phyloP scores from a whole-genome alignment of 92 coral and sea anemone genomes.

The Phenganax subtilis region DNA sequence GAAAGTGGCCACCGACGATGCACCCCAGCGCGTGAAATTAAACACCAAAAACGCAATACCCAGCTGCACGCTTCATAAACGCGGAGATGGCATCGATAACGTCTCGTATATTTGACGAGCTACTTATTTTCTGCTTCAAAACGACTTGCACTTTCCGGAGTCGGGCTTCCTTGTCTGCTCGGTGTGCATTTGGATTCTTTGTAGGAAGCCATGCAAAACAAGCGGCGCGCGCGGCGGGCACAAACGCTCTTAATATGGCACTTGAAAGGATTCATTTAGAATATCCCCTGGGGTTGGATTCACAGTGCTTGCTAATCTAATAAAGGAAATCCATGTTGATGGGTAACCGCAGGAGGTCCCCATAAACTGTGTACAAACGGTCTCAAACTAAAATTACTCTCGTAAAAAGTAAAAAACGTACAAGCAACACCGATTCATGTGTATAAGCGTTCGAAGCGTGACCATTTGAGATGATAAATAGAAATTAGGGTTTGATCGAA shows the following conservation, averaged over 20 bases:
- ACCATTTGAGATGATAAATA: neutral
- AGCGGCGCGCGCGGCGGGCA: slow-evolving; percentile 37
- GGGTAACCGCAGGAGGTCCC: slow-evolving; percentile 40
- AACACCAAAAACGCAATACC: slow-evolving; percentile 24
- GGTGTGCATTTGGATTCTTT: neutral
- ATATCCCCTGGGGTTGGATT: slow-evolving; percentile 44
- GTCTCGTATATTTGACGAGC: slow-evolving; percentile 7
- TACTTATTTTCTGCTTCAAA: neutral
- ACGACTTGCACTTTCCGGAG: neutral
- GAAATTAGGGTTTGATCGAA: neutral
- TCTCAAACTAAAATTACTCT: slow-evolving; percentile 24
- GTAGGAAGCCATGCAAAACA: slow-evolving; percentile 10
- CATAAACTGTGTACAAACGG: slow-evolving; percentile 26
- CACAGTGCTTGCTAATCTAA: slow-evolving; percentile 40
- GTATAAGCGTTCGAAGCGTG: neutral
- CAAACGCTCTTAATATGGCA: slow-evolving; percentile 36
- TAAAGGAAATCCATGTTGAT: slow-evolving; percentile 45
- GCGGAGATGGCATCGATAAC: slow-evolving; percentile 33
- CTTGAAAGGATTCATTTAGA: slow-evolving; percentile 44
- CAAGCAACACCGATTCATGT: neutral
- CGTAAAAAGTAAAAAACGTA: neutral
- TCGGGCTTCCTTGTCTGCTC: neutral
- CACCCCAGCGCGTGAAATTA: slow-evolving; percentile 41
- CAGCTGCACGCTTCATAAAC: slow-evolving; percentile 44
- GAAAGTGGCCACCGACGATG: slow-evolving; percentile 33